A percentile compares a stretch with the other conserved stretches of the same genome.
phyloP scores from a whole-genome alignment of 2,888 invertebrate genomes.

The Acanthoscelides obtectus region DNA sequence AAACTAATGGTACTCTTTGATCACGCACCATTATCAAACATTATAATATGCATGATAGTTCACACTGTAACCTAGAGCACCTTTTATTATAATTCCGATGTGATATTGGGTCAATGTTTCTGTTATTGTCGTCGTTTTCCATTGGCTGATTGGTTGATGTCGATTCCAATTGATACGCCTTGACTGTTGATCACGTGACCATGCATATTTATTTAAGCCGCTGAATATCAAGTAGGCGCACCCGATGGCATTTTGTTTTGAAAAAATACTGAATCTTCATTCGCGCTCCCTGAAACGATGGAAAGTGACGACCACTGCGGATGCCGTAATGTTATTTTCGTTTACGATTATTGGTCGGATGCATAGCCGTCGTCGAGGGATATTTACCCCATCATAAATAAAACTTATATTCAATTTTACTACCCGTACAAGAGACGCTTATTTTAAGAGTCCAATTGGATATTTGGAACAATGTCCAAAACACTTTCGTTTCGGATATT shows the following conservation, averaged over 20 bases:
- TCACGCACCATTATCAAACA: background rate
- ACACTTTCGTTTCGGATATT: too few relatives aligned
- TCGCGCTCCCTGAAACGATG: background rate
- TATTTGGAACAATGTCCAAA: too few relatives aligned
- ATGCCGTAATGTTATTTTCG: background rate
- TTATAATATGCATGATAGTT: background rate
- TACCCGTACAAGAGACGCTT: too few relatives aligned
- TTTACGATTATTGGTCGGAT: background rate
- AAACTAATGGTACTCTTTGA: background rate
- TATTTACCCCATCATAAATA: background rate
- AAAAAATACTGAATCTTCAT: background rate
- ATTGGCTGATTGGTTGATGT: background rate
- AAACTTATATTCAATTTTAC: too few relatives aligned
- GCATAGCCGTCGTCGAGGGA: background rate
- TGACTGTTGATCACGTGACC: background rate
- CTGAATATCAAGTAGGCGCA: background rate
- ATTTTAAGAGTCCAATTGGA: too few relatives aligned
- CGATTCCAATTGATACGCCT: background rate
- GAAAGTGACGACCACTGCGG: background rate
- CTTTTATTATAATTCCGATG: background rate
- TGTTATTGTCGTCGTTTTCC: background rate
- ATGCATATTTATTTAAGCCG: background rate
- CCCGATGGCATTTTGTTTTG: background rate
- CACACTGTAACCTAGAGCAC: background rate
- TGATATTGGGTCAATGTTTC: background rate